Evolutionary conservation across 2,888 invertebrate species (phyloP), one percentile per base, ranked within the genome.

Genomic region (Gnatocerus cornutus): DNA sequence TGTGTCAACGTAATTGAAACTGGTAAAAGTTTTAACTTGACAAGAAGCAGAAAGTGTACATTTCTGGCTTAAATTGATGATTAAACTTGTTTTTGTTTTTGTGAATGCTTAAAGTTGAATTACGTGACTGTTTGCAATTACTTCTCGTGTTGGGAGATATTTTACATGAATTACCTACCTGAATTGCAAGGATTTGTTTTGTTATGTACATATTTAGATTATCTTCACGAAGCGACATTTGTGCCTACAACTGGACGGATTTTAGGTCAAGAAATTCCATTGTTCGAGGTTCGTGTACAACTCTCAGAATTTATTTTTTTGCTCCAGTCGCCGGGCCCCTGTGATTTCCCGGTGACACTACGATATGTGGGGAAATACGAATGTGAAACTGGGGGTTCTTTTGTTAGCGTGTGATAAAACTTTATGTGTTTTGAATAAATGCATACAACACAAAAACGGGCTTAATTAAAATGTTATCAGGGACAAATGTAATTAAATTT

Each of bases 381-480:
- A n/a, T n/a, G n/a, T n/a, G n/a, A 10, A 37, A 10, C 37, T 1
- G 4, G 13, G 21, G 14, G 46, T 46, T 46, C 46, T 41, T 41
- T 56, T 41, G 41, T 41, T 27, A 56, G 37, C 10, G 21, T 33
- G 27, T 12, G 59, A 59, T 59, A 59, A 59, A 29, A 56, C 14
- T 41, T 29, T 33, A 33, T 29, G 45, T 41, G 7, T 59, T 45
- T 59, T 10, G 59, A 33, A 59, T 59, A 58, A 59, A 59, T 29
- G 61, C 61, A 61, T 21, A 46, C 46, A 30, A 45, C 33, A 61
- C 70, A 71, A 71, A 74, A 69, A 69, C 71, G 33, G 69, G 68
- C 69, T 73, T 73, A 74, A 74, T 74, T 74, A 73, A 74, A 74
- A 71, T 56, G 71, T 74, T 73, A 74, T 71, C 71, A 69, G 71